Base-by-base conservation (phyloP, 2,888 invertebrate species). In the Volucella inanis region DNA sequence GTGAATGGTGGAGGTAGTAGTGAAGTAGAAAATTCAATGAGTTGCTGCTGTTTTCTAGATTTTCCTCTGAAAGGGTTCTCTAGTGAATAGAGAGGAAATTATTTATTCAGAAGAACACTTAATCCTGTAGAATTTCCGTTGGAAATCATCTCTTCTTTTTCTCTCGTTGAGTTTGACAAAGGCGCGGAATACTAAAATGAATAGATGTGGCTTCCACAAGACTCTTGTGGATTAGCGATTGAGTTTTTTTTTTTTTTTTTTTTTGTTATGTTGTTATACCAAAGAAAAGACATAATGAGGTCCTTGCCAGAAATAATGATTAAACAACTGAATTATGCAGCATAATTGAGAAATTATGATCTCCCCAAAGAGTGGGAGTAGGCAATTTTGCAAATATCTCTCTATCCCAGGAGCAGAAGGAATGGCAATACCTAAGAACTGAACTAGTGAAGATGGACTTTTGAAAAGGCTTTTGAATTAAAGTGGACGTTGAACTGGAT, bases 91-190 rank as follows among this genome's bases (percentile, higher is more conserved):
- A 62, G 55, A 68, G 68, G 76, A 77, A 81, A 77, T 85, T 81
- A 85, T 85, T 85, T 85, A 85, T 85, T 81, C 76, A 85, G 61
- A 54, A 77, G 81, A 68, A 81, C 81, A 85, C 77, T 85, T 85
- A 76, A 85, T 80, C 62, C 76, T 50, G 68, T 81, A 64, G 68
- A 85, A 77, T 72, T 31, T 54, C 49, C 2, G 74, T 78, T 49
- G 31, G 65, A 62, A 80, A 72, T 62, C 47, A 75, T 68, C 65
- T 62, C 47, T 43, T 12, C 22, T 52, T 11, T 0, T 12, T n/a
- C 15, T 55, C 31, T 22, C 22, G 15, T 39, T 39, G 65, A 41
- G 47, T 50, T 57, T 59, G 49, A 61, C 49, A 65, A 75, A 55
- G 38, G 57, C 12, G 8, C 3, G 52, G 55, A 39, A 52, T 43